Percentiles rank a stretch among this genome's conserved stretches.
These are phyloP conservation scores for Copidosoma floridanum DNA, from an alignment of 1,140 invertebrate genomes.

Conservation along the genomic window DNA sequence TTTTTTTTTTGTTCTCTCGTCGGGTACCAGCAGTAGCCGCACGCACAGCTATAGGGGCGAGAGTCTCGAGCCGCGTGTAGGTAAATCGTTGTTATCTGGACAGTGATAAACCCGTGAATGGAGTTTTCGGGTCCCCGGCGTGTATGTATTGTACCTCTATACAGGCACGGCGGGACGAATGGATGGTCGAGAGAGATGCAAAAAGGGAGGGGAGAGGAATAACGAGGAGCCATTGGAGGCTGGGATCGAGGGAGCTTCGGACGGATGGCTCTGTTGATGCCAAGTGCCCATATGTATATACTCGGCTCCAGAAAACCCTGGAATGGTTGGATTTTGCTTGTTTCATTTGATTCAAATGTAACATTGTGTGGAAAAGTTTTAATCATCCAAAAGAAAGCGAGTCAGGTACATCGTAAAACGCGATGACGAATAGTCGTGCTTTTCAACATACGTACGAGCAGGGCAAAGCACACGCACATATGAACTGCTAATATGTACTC, in stretches of 20 bases:
- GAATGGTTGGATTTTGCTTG: too few species aligned
- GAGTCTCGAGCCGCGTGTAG: conserved; percentile 51
- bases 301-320: background rate
- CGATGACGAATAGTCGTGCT: too few species aligned
- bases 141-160: background rate
- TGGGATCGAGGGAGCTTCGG: conserved; percentile 10
- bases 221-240: conserved; percentile 17
- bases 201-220: background rate
- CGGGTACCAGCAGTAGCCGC: conserved; percentile 17
- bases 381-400: too few species aligned
- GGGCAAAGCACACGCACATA: too few species aligned
- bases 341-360: too few species aligned
- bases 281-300: conserved; percentile 24
- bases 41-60: conserved; percentile 36
- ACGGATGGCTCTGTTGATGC: conserved; percentile 43
- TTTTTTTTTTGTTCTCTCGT: conserved; percentile 19
- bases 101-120: conserved; percentile 58
- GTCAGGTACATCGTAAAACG: too few species aligned
- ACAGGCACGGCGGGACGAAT: conserved; percentile 14
- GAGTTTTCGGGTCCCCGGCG: conserved; percentile 47
- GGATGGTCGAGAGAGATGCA: conserved; percentile 20
- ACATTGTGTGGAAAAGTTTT: too few species aligned
- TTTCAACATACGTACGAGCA: too few species aligned
- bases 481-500: conserved; percentile 8
- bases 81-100: conserved; percentile 60